A percentile compares a stretch with the other conserved stretches of the same genome.
Evolutionary conservation across 2,113 vertebrate species (phyloP).

Genomic region (Anseranas semipalmata): DNA sequence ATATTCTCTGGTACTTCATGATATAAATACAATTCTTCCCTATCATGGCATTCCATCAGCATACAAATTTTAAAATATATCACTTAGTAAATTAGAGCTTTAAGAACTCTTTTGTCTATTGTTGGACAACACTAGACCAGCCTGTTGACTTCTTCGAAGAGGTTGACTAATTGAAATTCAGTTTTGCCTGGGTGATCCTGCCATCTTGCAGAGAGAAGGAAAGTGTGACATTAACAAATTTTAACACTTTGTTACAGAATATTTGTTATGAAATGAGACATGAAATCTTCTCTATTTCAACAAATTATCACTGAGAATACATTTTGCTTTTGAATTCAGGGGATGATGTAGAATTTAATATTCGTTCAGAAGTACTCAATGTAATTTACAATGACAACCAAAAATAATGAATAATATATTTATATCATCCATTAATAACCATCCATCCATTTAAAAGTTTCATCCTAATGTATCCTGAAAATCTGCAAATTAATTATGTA

Average conservation of each 20-base stretch:
- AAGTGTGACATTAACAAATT: background rate
- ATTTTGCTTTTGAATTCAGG: constrained; percentile 14
- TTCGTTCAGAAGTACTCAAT: constrained; percentile 2
- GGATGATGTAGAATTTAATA: constrained; percentile 34
- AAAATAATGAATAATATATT: constrained; percentile 75
- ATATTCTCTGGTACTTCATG: background rate
- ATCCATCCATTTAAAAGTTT: constrained; percentile 59
- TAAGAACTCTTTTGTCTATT: background rate
- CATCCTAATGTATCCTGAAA: constrained; percentile 55
- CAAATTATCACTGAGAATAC: background rate
- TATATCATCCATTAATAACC: constrained; percentile 67
- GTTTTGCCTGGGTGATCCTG: background rate
- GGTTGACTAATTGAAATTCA: background rate
- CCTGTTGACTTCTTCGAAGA: background rate
- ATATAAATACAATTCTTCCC: background rate
- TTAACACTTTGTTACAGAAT: background rate
- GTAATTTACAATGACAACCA: constrained; percentile 63
- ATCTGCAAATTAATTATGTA: constrained; percentile 73
- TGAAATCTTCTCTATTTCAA: background rate
- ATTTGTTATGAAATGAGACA: background rate
- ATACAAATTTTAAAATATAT: background rate
- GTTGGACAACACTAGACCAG: background rate
- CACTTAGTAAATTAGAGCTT: background rate
- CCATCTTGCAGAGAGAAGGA: background rate
- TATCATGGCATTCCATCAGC: background rate